phyloP scores from a whole-genome alignment of 2,888 invertebrate genomes.

The Timandra comae region DNA sequence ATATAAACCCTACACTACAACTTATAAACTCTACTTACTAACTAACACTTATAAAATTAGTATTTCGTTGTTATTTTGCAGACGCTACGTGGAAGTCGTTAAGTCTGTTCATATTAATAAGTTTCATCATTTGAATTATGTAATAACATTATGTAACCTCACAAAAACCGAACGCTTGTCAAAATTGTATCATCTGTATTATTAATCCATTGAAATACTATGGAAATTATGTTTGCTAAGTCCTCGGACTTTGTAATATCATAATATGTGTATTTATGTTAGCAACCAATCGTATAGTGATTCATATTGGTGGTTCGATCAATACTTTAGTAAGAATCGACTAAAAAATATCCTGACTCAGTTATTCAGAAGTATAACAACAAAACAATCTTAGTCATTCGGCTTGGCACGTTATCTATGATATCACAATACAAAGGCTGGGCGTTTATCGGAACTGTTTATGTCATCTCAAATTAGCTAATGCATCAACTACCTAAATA shows the following conservation, averaged over 20 bases:
- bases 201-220: slow-evolving; percentile 3
- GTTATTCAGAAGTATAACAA: slow-evolving; percentile 27
- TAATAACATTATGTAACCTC: slow-evolving; percentile 60
- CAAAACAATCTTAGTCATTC: slow-evolving; percentile 15
- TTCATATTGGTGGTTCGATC: slow-evolving; percentile 21
- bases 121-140: slow-evolving; percentile 59
- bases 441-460: too few species aligned
- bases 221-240: too few species aligned
- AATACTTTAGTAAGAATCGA: slow-evolving; percentile 35
- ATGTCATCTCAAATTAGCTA: neutral
- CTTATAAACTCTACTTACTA: neutral
- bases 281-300: too few species aligned
- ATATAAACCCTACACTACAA: too few species aligned
- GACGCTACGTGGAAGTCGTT: slow-evolving; percentile 42
- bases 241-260: too few species aligned
- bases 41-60: slow-evolving; percentile 1
- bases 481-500: too few species aligned
- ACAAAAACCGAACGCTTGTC: slow-evolving; percentile 43
- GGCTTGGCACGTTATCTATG: neutral
- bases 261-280: too few species aligned
- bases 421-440: neutral
- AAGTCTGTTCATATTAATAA: slow-evolving; percentile 50
- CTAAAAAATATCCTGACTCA: slow-evolving; percentile 41
- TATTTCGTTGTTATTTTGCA: slow-evolving; percentile 18
- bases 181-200: slow-evolving; percentile 12